phyloP scores from a whole-genome alignment of 2,888 invertebrate species.

The Schizotus pectinicornis region DNA sequence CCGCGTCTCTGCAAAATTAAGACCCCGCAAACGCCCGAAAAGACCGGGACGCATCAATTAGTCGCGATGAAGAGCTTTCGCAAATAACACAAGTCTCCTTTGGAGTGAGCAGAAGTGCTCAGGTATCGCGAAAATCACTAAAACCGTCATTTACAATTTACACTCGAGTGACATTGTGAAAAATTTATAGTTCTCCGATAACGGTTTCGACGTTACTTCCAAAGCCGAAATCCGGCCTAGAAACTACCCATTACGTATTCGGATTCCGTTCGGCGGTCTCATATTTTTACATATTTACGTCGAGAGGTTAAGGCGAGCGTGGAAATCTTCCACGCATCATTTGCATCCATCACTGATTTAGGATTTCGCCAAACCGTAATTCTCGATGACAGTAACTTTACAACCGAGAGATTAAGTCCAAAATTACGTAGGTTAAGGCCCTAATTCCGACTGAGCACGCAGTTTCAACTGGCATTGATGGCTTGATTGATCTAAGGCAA shows the following conservation, averaged over 20 bases:
- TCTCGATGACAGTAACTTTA: too few relatives aligned
- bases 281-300: conserved; percentile 33
- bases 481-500: too few relatives aligned
- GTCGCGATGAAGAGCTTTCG: too few relatives aligned
- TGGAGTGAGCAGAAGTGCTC: not conserved
- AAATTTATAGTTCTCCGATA: conserved; percentile 26
- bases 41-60: too few relatives aligned
- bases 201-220: conserved; percentile 14
- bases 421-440: too few relatives aligned
- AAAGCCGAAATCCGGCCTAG: conserved; percentile 9
- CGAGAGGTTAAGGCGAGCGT: conserved; percentile 25
- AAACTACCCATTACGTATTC: conserved; percentile 14
- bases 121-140: conserved; percentile 20
- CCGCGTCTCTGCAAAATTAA: too few relatives aligned
- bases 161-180: conserved; percentile 23
- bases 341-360: conserved; percentile 11
- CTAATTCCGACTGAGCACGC: too few relatives aligned
- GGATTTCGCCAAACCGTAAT: not conserved
- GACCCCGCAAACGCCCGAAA: too few relatives aligned
- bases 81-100: not conserved
- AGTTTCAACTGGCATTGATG: too few relatives aligned
- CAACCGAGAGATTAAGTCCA: too few relatives aligned
- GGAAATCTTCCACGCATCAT: conserved; percentile 16
- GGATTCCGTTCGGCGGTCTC: conserved; percentile 9
- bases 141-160: conserved; percentile 27